Base-by-base conservation (phyloP, 2,888 invertebrate species). In the Drosophila picticornis region DNA sequence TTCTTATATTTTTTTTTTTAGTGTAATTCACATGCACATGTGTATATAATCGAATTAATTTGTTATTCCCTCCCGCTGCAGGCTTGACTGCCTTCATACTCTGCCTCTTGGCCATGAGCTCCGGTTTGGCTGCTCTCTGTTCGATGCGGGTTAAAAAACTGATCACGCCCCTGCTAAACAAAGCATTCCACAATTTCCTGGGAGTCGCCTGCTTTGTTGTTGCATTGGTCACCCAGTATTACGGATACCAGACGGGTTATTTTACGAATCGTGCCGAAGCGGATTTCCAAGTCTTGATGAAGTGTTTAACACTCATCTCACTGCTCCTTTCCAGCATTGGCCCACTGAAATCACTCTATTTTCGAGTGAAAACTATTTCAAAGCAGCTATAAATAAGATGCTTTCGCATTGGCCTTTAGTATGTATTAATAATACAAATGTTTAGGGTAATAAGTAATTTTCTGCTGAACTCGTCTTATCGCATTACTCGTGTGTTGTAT, bases 61-160 rank as follows among this genome's bases (percentile, higher is more conserved):
- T 46, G 48, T 22, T 38, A 29, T 40, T 52, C 16, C 4, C 2
- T 51, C 9, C 25, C 46, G 25, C 4, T 25, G 2, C 38, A 93
- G 93, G 93, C 13, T 80, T 93, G 29, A 78, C 91, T 5, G 90
- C 93, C 22, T 90, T 92, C 22, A 84, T 93, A 48, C 84, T 93
- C 3, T 92, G 91, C 32, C 72, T 90, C 13, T 25, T 92, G 38
- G 84, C 92, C 65, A 89, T 93, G 84, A 51, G 88, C 16, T 87
- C 91, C 0, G 93, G 93, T 11, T 40, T 93, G 64, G 76, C 77
- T 4, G 88, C 93, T 0, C 80, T 93, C 4, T 93, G 80, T 68
- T 92, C 93, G 6, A 56, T 62, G 36, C 87, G 82, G 3, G 25
- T 93, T 0, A 90, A 87, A 46, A 84, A 59, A n/a, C 61, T 87